phyloP scores from a whole-genome alignment of 2,888 invertebrate genomes.

The Dolichopus griseipennis region DNA sequence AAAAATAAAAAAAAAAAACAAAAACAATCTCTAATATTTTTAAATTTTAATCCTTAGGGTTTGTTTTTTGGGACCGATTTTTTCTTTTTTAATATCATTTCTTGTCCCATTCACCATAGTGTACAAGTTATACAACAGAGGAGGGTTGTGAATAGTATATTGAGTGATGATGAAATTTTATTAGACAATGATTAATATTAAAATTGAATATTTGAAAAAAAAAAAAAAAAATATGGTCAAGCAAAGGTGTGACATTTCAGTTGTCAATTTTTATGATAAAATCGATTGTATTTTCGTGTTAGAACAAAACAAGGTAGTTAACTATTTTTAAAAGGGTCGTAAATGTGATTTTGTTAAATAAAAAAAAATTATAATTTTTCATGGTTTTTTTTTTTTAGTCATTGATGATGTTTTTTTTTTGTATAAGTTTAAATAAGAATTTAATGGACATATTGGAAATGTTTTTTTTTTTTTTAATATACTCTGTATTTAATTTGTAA shows the following conservation, averaged over 20 bases:
- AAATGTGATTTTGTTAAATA: no score
- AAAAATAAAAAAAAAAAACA: no score
- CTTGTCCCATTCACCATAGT: no score
- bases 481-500: not conserved
- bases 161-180: not conserved
- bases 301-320: no score
- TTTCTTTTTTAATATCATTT: no score
- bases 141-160: no score
- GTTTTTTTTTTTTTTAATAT: not conserved
- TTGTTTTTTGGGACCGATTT: not conserved
- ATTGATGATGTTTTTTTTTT: not conserved
- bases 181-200: conserved; percentile 1
- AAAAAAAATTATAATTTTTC: no score
- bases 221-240: not conserved
- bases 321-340: no score
- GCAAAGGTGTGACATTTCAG: not conserved
- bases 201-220: not conserved
- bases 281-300: not conserved
- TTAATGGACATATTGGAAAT: not conserved
- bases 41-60: not conserved
- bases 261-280: conserved; percentile 4
- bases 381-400: not conserved
- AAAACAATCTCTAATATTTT: not conserved
- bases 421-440: not conserved
- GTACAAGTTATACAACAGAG: no score